Evolutionary conservation across 1,140 invertebrate genomes (phyloP).

Genomic region (Metopolophium dirhodum): DNA sequence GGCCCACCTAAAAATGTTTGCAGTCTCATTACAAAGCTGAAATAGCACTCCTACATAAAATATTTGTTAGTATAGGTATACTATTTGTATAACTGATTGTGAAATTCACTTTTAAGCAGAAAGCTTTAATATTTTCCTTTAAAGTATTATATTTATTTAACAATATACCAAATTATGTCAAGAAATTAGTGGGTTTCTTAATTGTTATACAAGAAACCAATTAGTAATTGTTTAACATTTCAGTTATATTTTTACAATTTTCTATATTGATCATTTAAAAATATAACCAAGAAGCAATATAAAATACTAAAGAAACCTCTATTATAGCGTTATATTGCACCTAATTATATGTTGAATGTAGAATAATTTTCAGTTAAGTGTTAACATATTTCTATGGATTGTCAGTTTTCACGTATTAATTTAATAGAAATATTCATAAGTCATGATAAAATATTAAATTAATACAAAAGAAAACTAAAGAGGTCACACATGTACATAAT

Average conservation of each 20-base stretch:
- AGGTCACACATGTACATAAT: not conserved
- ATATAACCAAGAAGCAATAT: not conserved
- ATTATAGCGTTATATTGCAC: not conserved
- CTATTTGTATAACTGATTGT: not conserved
- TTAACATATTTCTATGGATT: not conserved
- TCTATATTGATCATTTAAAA: not conserved
- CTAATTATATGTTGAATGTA: not conserved
- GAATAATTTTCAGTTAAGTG: not conserved
- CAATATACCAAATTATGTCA: not conserved
- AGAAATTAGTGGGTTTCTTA: not conserved
- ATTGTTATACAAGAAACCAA: not conserved
- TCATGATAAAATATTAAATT: not conserved
- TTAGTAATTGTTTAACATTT: not conserved
- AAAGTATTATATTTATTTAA: slow-evolving; percentile 15
- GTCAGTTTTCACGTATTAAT: not conserved
- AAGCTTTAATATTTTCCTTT: slow-evolving; percentile 11
- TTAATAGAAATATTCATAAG: not conserved
- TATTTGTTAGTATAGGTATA: not conserved
- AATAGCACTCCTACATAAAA: not conserved
- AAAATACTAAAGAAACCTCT: not conserved
- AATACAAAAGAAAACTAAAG: not conserved
- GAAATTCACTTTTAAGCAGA: not conserved
- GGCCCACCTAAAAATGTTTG: too few species aligned
- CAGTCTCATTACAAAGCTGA: not conserved
- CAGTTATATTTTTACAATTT: not conserved